phyloP scores from a whole-genome alignment of 2,888 invertebrate genomes.

The Scaptomyza reducta region DNA sequence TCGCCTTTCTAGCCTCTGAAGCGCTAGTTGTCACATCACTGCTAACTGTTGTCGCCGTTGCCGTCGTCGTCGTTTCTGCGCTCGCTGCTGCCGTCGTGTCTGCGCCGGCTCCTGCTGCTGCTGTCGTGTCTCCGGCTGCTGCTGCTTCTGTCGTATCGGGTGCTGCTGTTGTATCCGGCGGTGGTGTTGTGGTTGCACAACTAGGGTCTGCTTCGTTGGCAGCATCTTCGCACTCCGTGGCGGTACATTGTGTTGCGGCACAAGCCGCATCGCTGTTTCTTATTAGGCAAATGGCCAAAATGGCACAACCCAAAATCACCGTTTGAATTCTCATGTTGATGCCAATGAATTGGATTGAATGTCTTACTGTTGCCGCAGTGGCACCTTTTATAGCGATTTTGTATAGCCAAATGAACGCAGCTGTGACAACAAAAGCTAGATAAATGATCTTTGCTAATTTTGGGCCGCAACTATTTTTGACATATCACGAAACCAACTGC shows the following conservation, averaged over 20 bases:
- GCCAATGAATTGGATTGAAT: not conserved
- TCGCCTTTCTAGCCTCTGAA: too few relatives aligned
- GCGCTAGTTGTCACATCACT: too few relatives aligned
- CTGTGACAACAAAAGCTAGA: not conserved
- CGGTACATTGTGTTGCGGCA: not conserved
- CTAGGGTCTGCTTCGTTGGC: not conserved
- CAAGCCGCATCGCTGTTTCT: constrained; percentile 1
- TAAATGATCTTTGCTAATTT: not conserved
- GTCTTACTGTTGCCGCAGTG: not conserved
- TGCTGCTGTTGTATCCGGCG: not conserved
- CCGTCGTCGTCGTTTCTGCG: not conserved
- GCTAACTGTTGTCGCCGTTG: too few relatives aligned
- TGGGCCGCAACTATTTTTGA: not conserved
- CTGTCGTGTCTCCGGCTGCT: not conserved
- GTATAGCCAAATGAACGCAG: not conserved
- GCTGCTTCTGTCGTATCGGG: not conserved
- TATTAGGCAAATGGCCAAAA: constrained; percentile 22
- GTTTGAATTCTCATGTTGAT: constrained; percentile 30
- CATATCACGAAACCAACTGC: not conserved
- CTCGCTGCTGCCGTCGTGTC: not conserved
- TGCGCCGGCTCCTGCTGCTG: too few relatives aligned
- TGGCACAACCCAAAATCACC: constrained; percentile 16
- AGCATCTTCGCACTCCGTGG: not conserved
- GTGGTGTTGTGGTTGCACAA: constrained; percentile 1
- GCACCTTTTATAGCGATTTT: not conserved